Evolutionary conservation across 53 echinoderm and acorn worm genomes (phyloP).

Genomic region (Arbacia lixula): DNA sequence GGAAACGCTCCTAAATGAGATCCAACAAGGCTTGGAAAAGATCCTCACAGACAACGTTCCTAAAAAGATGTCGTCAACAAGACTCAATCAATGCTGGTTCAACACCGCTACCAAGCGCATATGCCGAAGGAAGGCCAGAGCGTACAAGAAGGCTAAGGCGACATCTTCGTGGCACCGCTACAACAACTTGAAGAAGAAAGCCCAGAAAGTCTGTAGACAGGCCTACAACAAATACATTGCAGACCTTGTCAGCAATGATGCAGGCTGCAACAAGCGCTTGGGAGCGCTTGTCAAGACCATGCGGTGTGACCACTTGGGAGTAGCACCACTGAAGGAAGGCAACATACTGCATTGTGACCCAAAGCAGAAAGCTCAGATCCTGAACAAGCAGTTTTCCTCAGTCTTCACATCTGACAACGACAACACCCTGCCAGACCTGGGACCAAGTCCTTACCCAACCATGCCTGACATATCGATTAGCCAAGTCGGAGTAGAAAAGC

Average conservation of each 20-base stretch:
- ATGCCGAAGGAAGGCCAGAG: constrained; percentile 43
- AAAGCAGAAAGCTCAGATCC: constrained; percentile 19
- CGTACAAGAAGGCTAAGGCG: constrained; percentile 35
- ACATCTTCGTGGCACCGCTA: constrained; percentile 30
- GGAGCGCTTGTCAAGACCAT: constrained; percentile 24
- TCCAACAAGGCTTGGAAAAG: constrained; percentile 11
- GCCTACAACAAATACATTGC: constrained; percentile 49
- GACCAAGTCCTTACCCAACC: constrained; percentile 26
- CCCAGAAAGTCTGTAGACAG: constrained; percentile 18
- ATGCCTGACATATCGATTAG: not conserved
- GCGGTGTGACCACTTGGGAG: constrained; percentile 16
- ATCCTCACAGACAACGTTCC: constrained; percentile 46
- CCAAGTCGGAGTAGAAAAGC: not conserved
- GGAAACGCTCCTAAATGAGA: not conserved
- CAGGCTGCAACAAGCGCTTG: constrained; percentile 25
- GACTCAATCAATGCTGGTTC: constrained; percentile 30
- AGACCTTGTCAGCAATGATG: constrained; percentile 30
- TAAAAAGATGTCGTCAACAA: constrained; percentile 33
- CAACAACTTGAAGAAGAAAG: constrained; percentile 1
- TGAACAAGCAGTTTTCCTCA: constrained; percentile 49
- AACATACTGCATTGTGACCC: constrained; percentile 24
- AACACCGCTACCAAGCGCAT: constrained; percentile 29
- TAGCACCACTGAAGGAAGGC: constrained; percentile 14
- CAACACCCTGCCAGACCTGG: constrained; percentile 21
- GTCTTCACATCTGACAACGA: constrained; percentile 28